Conservation (phyloP, 2,797 vertebrate genomes). For the Mormyrus hasselquistii region DNA sequence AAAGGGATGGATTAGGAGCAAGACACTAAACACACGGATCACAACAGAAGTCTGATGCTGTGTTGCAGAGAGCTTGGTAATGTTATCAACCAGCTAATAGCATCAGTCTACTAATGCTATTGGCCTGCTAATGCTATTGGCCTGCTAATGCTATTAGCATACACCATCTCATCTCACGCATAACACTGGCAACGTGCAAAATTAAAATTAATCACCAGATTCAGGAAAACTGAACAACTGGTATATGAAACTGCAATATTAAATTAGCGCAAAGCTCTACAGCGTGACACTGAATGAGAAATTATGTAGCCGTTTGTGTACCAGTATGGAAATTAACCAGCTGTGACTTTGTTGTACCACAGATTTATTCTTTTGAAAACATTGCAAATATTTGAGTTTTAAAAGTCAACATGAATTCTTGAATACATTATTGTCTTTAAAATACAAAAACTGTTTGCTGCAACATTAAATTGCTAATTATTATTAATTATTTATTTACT, state of each 20-base stretch:
- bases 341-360: not conserved
- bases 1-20: not conserved
- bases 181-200: not conserved
- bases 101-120: not conserved
- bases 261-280: not conserved
- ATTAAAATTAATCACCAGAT: not conserved
- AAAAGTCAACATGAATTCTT: not conserved
- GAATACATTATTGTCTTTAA: not conserved
- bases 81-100: constrained; percentile 6
- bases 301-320: not conserved
- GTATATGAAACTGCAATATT: constrained; percentile 2
- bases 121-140: not conserved
- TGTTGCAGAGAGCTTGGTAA: constrained; percentile 1
- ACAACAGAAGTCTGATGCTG: not conserved
- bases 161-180: not conserved
- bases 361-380: not conserved
- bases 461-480: not conserved
- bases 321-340: not conserved
- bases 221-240: not conserved
- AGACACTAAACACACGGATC: not conserved
- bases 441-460: not conserved
- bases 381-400: not conserved
- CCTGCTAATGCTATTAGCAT: not conserved
- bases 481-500: not conserved
- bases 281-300: not conserved